A percentile compares a stretch with the other conserved stretches of the same genome.
These are phyloP conservation scores for Pseudococcus longispinus DNA, from an alignment of 2,888 invertebrate genomes.

Conservation along the genomic window DNA sequence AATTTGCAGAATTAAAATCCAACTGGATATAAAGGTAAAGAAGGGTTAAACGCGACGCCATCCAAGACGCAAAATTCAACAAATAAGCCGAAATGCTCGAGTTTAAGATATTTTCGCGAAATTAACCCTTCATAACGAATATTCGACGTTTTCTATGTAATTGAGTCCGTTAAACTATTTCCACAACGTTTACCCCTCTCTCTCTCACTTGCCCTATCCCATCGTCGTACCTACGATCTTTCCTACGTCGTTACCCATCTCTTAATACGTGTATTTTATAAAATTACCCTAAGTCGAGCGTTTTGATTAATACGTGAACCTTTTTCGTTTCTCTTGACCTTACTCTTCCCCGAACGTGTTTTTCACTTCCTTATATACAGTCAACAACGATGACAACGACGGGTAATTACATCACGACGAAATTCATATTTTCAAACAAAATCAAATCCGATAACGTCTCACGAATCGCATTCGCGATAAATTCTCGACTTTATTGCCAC, in stretches of 20 bases:
- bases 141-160: constrained; percentile 25
- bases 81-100: constrained; percentile 5
- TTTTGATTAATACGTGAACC: not conserved
- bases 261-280: not conserved
- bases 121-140: constrained; percentile 29
- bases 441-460: not conserved
- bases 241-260: not conserved
- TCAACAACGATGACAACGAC: not conserved
- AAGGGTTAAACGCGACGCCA: not conserved
- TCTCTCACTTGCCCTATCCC: not conserved
- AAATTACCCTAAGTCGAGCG: not conserved
- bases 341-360: not conserved
- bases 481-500: not conserved
- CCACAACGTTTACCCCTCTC: constrained; percentile 16
- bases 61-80: not conserved
- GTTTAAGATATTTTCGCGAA: constrained; percentile 1
- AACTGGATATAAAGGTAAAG: not conserved
- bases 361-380: not conserved
- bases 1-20: not conserved
- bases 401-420: not conserved
- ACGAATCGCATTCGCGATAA: not conserved
- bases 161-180: constrained; percentile 35
- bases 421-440: not conserved
- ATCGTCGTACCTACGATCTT: no score
- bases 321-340: not conserved